Evolutionary conservation across 2,113 vertebrate species (phyloP).

Genomic region (Acrocephalus kingi): DNA sequence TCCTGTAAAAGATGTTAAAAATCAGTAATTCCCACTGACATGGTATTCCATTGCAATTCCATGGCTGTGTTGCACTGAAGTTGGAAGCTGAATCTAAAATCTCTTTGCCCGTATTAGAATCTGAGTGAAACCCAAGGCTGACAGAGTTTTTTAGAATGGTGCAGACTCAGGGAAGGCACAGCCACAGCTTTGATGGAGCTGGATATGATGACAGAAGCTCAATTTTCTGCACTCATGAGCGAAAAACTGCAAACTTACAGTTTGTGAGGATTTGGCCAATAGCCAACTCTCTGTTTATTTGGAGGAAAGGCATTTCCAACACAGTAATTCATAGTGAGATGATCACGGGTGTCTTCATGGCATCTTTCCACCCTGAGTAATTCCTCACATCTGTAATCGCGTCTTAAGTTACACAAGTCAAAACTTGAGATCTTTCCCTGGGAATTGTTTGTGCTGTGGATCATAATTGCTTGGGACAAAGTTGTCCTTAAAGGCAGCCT

Average conservation of each 20-base stretch:
- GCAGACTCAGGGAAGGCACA: not conserved
- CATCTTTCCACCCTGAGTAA: not conserved
- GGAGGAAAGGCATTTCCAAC: not conserved
- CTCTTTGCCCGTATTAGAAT: not conserved
- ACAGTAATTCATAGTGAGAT: not conserved
- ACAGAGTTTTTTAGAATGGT: not conserved
- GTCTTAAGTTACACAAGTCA: not conserved
- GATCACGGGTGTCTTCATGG: not conserved
- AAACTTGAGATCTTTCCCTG: not conserved
- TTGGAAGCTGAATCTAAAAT: not conserved
- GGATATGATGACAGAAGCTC: not conserved
- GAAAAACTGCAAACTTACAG: not conserved
- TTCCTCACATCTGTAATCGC: rapidly evolving
- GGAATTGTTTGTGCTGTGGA: not conserved
- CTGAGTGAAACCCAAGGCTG: not conserved
- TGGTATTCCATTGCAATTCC: not conserved
- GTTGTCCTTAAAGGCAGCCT: not conserved
- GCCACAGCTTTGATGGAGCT: not conserved
- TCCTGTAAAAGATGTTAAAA: not conserved
- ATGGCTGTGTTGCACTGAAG: not conserved
- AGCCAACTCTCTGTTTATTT: not conserved
- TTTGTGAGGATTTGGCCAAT: not conserved
- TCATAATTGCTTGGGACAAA: not conserved
- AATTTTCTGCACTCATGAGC: not conserved
- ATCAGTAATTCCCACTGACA: not conserved